Evolutionary conservation across 2,113 vertebrate genomes (phyloP), one percentile per base, ranked within the genome.

Genomic region (Oreotrochilus melanogaster): DNA sequence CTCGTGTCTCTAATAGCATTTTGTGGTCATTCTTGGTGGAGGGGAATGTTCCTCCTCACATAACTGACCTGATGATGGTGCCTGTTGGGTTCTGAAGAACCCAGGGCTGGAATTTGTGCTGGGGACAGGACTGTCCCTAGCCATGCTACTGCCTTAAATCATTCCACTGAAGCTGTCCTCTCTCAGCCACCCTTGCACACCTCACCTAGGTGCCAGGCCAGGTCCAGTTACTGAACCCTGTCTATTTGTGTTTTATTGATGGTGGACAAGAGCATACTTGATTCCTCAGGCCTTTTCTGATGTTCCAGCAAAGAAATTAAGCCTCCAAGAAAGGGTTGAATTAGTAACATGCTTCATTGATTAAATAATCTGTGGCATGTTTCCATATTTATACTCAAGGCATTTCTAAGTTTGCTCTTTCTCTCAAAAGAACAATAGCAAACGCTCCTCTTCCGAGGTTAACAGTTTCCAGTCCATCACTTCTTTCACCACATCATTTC

Each of bases 401-500:
- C 61, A 45, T 91, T 94, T 92, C 78, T 91, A 60, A 84, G 10
- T 47, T 73, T 90, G 79, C 50, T 86, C 25, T 48, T 88, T 94
- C 62, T 91, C 28, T 42, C 37, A 27, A 69, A 95, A 92, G 92
- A 93, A 86, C 76, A 95, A 93, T 88, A 86, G 88, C 30, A 87
- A 96, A 79, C 6, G 11, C 27, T 94, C 25, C 86, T 79, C 90
- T 78, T 56, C 76, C 54, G 79, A 72, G 64, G 78, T 90, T 93
- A 91, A 93, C 88, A 84, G 31, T 85, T 96, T 88, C 76, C 93
- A 95, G 73, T 71, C 81, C 88, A 84, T 64, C 66, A 62, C 72
- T 80, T 96, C 56, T 88, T 91, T 95, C 87, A 86, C 53, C 92
- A 96, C 73, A 88, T 93, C 35, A 79, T 88, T 78, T 92, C 78